Conservation (phyloP, 1,140 invertebrate species). For the Stenopsyche tienmushanensis region DNA sequence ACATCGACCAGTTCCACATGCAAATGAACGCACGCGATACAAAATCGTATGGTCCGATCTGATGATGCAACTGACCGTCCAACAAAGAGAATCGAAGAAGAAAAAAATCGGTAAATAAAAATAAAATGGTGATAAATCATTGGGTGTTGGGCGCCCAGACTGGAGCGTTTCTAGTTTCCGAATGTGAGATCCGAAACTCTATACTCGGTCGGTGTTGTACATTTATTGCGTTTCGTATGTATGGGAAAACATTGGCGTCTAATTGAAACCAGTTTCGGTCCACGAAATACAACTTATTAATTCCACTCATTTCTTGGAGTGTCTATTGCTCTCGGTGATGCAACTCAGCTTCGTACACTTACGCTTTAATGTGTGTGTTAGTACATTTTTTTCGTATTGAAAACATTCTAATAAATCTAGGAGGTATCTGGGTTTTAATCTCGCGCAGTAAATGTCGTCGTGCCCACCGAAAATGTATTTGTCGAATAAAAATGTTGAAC, state of each 20-base stretch:
- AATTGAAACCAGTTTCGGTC: constrained; percentile 40
- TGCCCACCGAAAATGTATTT: constrained; percentile 41
- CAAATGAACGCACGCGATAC: constrained; percentile 4
- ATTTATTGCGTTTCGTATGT: constrained; percentile 7
- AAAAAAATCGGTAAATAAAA: constrained; percentile 5
- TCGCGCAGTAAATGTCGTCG: constrained; percentile 40
- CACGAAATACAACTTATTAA: constrained; percentile 38
- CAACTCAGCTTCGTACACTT: constrained; percentile 27
- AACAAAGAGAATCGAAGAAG: neutral
- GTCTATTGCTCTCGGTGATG: constrained; percentile 37
- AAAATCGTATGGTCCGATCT: neutral
- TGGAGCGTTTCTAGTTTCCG: neutral
- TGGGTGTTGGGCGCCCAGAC: neutral
- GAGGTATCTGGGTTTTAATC: constrained; percentile 38
- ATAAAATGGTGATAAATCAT: constrained; percentile 4
- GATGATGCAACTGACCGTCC: neutral
- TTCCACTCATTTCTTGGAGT: constrained; percentile 34
- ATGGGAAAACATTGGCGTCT: constrained; percentile 32
- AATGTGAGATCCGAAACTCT: neutral
- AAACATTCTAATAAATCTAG: constrained; percentile 39
- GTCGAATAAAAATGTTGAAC: constrained; percentile 40
- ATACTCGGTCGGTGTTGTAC: neutral
- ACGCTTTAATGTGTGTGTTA: neutral
- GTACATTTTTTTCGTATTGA: neutral
- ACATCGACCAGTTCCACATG: neutral